phyloP scores from a whole-genome alignment of 1,140 invertebrate genomes.

The Pseudomyrmex concolor region DNA sequence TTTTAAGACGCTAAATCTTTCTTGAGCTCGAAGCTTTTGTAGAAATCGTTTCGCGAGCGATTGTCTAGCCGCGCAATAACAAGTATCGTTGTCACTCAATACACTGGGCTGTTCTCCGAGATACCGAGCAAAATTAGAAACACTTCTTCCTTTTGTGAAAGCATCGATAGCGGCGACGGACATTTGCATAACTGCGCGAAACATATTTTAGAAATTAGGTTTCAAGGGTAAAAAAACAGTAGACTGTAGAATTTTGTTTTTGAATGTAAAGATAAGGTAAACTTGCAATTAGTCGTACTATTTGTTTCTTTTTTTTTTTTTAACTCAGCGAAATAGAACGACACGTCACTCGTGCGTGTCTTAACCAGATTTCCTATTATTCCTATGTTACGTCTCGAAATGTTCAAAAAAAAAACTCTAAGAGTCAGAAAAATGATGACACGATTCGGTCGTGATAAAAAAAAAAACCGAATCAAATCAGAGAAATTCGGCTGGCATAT shows the following conservation, averaged over 20 bases:
- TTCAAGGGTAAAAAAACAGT: background rate
- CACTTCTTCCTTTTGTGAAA: background rate
- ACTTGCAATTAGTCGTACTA: too few species aligned
- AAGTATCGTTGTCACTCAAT: background rate
- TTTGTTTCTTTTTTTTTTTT: too few species aligned
- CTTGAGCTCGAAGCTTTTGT: slow-evolving; percentile 31
- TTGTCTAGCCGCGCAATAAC: slow-evolving; percentile 36
- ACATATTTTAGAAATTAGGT: background rate
- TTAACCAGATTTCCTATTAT: too few species aligned
- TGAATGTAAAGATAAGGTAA: too few species aligned
- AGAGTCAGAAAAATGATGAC: background rate
- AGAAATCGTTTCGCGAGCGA: slow-evolving; percentile 48
- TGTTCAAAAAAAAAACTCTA: too few species aligned
- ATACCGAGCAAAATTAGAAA: background rate
- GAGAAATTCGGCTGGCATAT: background rate
- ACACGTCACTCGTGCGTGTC: too few species aligned
- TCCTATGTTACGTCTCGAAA: too few species aligned
- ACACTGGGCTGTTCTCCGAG: background rate
- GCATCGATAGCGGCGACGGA: background rate
- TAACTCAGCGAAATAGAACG: too few species aligned
- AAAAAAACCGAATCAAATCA: background rate
- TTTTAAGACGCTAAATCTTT: slow-evolving; percentile 47
- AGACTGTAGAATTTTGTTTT: background rate
- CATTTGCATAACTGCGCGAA: background rate
- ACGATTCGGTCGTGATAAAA: background rate